A percentile compares a stretch with the other conserved stretches of the same genome.
phyloP scores from a whole-genome alignment of 1,140 invertebrate species.

The Drosophila equinoxialis region DNA sequence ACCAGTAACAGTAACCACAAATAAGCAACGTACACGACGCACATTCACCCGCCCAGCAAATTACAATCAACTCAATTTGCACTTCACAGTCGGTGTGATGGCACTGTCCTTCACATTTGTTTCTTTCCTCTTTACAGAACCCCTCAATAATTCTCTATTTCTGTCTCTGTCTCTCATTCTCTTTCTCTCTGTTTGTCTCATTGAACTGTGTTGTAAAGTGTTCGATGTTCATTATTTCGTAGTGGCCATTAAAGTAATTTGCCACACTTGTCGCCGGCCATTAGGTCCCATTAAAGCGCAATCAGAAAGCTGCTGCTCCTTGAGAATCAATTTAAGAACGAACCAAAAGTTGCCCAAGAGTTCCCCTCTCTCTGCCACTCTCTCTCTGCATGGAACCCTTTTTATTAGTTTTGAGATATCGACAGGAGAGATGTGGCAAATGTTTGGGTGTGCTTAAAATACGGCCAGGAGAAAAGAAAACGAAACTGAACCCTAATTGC shows the following conservation, averaged over 20 bases:
- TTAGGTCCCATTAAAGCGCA: slow-evolving; percentile 77
- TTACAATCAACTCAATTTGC: slow-evolving; percentile 33
- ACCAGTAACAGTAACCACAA: slow-evolving; percentile 32
- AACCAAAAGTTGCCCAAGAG: slow-evolving; percentile 63
- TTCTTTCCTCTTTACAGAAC: neutral
- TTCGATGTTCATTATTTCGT: slow-evolving; percentile 72
- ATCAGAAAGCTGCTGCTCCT: slow-evolving; percentile 55
- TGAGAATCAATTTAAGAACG: slow-evolving; percentile 64
- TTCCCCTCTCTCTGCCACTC: neutral
- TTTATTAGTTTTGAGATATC: slow-evolving; percentile 72
- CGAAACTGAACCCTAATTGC: neutral
- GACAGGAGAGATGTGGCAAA: slow-evolving; percentile 18
- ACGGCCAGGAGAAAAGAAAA: slow-evolving; percentile 50
- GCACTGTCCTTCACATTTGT: neutral
- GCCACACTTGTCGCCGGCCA: slow-evolving; percentile 77
- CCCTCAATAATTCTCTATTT: neutral
- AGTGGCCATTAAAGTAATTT: slow-evolving; percentile 76
- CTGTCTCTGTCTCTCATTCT: slow-evolving; percentile 5
- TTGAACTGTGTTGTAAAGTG: slow-evolving; percentile 38
- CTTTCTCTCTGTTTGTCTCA: neutral
- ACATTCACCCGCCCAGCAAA: slow-evolving; percentile 5
- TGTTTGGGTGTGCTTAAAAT: slow-evolving; percentile 30
- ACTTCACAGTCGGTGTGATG: slow-evolving; percentile 3
- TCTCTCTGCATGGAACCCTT: slow-evolving; percentile 49
- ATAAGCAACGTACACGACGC: slow-evolving; percentile 13